A percentile compares a stretch with the other conserved stretches of the same genome.
Evolutionary conservation across 2,797 vertebrate species (phyloP).

Genomic region (Oryzias sinensis): DNA sequence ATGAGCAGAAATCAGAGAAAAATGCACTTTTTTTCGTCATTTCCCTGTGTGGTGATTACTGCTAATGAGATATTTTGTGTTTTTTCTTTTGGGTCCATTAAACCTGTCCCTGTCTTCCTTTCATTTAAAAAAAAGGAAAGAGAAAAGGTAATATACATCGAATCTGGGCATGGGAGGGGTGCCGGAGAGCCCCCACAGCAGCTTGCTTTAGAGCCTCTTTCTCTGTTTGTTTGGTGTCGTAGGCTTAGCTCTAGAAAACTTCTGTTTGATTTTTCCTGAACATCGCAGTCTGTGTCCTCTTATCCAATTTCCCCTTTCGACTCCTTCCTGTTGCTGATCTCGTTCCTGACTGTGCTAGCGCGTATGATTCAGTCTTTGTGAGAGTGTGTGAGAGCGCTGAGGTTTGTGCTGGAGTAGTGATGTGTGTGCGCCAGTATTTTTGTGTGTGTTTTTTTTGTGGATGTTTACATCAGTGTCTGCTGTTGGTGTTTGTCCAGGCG

Average conservation of each 20-base stretch:
- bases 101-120: conserved; percentile 71
- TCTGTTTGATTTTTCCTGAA: conserved; percentile 34
- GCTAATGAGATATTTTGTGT: conserved; percentile 72
- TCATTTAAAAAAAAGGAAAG: conserved; percentile 77
- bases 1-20: conserved; percentile 14
- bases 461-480: conserved; percentile 31
- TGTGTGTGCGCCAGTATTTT: conserved; percentile 38
- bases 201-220: conserved; percentile 68
- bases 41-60: conserved; percentile 54
- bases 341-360: conserved; percentile 45
- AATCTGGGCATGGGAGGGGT: conserved; percentile 61
- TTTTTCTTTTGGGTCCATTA: conserved; percentile 77
- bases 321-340: conserved; percentile 55
- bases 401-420: conserved; percentile 34
- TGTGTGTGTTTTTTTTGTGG: conserved; percentile 20
- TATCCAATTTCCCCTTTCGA: conserved; percentile 42
- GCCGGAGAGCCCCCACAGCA: conserved; percentile 38
- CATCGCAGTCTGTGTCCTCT: conserved; percentile 42
- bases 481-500: conserved; percentile 79
- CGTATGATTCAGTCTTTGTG: conserved; percentile 33
- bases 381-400: conserved; percentile 25
- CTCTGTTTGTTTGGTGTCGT: conserved; percentile 56
- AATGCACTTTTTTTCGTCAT: conserved; percentile 70
- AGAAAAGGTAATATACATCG: conserved; percentile 75
- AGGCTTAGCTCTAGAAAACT: conserved; percentile 55